These are phyloP conservation scores for Dryobates pubescens DNA, from an alignment of 2,797 vertebrate genomes.

Conservation along the genomic window DNA sequence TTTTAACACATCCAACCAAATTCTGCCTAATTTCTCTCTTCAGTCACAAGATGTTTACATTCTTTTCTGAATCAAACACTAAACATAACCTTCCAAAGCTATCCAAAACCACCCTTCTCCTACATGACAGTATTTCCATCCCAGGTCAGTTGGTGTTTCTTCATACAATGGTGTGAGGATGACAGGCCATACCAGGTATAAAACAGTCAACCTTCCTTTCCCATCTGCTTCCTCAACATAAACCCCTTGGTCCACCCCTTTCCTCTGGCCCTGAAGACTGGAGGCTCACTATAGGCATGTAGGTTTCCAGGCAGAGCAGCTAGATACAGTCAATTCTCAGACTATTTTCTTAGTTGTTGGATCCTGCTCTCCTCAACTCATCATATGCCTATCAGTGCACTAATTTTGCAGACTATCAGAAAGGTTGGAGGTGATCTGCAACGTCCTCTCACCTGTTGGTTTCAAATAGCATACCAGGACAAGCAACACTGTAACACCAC, in stretches of 20 bases:
- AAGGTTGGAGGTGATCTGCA: neutral
- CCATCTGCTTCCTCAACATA: accelerated
- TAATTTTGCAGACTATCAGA: accelerated
- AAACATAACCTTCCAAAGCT: no score
- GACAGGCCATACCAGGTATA: neutral
- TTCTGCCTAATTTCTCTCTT: no score
- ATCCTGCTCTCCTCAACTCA: neutral
- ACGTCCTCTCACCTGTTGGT: neutral
- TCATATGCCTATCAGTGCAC: accelerated
- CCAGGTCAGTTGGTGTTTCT: neutral
- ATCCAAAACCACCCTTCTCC: no score
- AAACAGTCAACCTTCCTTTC: neutral
- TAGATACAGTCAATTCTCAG: neutral
- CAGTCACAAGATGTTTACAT: no score
- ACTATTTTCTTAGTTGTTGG: neutral
- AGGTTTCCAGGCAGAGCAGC: neutral
- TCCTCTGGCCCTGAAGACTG: neutral
- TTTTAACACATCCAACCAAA: no score
- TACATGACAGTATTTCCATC: neutral
- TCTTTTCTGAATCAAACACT: no score
- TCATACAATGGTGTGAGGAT: neutral
- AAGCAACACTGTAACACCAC: neutral
- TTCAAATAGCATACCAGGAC: neutral
- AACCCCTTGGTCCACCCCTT: neutral
- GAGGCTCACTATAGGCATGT: neutral